Evolutionary conservation across 1,140 invertebrate species (phyloP).

Genomic region (Megalopta genalis): DNA sequence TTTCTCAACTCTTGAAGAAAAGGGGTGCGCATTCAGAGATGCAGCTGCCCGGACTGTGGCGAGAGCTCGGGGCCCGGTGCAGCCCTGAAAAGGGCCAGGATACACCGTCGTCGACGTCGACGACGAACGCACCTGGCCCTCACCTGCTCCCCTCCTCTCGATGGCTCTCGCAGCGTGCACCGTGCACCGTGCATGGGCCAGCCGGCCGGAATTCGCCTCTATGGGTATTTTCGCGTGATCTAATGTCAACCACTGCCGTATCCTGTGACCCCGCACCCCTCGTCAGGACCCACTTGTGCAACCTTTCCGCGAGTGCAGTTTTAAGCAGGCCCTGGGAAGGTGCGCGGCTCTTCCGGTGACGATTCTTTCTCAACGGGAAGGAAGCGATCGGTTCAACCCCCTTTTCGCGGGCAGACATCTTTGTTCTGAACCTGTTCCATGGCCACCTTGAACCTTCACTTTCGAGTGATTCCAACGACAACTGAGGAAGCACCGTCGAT

Average conservation of each 20-base stretch:
- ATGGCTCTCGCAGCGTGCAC: constrained; percentile 53
- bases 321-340: not conserved
- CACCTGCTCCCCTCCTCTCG: constrained; percentile 70
- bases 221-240: constrained; percentile 28
- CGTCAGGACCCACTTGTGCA: not conserved
- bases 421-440: too few relatives aligned
- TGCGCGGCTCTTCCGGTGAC: not conserved
- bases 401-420: too few relatives aligned
- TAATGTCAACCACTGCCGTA: constrained; percentile 10
- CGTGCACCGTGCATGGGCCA: constrained; percentile 31
- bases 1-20: constrained; percentile 49
- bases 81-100: constrained; percentile 64
- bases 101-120: constrained; percentile 25
- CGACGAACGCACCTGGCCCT: constrained; percentile 61
- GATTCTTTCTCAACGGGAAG: not conserved
- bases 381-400: not conserved
- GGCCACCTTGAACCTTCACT: too few relatives aligned
- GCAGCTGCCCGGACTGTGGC: constrained; percentile 69
- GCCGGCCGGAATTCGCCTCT: constrained; percentile 63
- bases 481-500: too few relatives aligned
- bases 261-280: not conserved
- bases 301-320: not conserved
- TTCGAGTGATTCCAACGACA: too few relatives aligned
- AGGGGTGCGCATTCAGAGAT: constrained; percentile 49
- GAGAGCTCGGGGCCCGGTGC: constrained; percentile 68